Conservation (phyloP, 2,888 invertebrate species). For the Steromphala cineraria region DNA sequence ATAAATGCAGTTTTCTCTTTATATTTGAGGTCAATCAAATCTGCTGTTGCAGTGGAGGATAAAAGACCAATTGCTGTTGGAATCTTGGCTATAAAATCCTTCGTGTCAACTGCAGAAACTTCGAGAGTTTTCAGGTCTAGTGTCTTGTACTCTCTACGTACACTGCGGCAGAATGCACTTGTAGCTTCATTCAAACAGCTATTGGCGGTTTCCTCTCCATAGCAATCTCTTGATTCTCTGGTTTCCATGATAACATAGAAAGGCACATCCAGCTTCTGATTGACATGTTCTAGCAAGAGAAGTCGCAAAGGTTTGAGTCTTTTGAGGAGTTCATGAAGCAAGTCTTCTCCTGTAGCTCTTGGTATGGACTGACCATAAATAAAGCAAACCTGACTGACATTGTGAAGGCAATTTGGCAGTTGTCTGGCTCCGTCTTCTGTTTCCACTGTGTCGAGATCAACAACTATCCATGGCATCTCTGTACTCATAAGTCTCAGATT, state of each 20-base stretch:
- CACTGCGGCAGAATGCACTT: background rate
- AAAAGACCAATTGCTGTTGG: too few relatives aligned
- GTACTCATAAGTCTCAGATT: too few relatives aligned
- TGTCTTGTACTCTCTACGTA: background rate
- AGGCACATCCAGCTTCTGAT: background rate
- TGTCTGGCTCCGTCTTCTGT: too few relatives aligned
- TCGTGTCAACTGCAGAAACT: background rate
- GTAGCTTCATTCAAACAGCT: background rate
- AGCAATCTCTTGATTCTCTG: background rate
- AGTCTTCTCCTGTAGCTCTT: background rate
- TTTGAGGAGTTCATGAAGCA: background rate
- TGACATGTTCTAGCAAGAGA: background rate
- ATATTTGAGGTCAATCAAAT: too few relatives aligned
- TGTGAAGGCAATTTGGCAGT: too few relatives aligned
- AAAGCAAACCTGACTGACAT: background rate
- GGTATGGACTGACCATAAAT: background rate
- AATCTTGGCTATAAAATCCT: background rate
- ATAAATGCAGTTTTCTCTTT: too few relatives aligned
- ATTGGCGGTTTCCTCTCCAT: background rate
- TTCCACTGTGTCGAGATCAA: too few relatives aligned
- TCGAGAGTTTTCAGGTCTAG: background rate
- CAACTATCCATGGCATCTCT: too few relatives aligned
- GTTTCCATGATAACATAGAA: background rate
- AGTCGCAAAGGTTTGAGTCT: background rate
- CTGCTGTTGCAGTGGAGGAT: too few relatives aligned